Evolutionary conservation across 1,140 invertebrate genomes (phyloP).

Genomic region (Dendroctonus valens): DNA sequence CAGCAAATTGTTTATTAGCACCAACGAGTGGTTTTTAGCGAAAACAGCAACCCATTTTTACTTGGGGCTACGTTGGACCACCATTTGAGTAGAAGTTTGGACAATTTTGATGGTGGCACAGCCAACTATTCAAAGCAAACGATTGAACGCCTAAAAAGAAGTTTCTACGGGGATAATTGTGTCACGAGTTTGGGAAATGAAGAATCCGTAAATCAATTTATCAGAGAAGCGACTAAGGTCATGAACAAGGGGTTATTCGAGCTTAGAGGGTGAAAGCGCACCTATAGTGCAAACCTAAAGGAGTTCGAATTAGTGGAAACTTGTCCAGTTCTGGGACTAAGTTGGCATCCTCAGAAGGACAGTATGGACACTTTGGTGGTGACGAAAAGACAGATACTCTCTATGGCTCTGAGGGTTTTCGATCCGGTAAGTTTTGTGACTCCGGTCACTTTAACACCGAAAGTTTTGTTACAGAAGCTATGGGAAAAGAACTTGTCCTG

Average conservation of each 20-base stretch:
- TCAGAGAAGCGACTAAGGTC: slow-evolving; percentile 24
- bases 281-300: neutral
- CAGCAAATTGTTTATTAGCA: no score
- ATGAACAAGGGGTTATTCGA: slow-evolving; percentile 35
- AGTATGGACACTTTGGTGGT: neutral
- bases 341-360: slow-evolving; percentile 4
- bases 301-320: neutral
- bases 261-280: neutral
- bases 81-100: neutral
- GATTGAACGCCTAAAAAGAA: slow-evolving; percentile 11
- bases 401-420: slow-evolving; percentile 13
- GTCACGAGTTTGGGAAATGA: slow-evolving; percentile 31
- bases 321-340: slow-evolving; percentile 15
- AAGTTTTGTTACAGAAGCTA: slow-evolving; percentile 8
- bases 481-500: slow-evolving; percentile 19
- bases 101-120: slow-evolving; percentile 8
- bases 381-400: slow-evolving; percentile 11
- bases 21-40: no score
- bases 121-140: slow-evolving; percentile 6
- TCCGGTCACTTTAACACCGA: no score
- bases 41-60: no score
- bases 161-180: slow-evolving; percentile 44
- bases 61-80: no score
- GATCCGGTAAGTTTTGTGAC: neutral
- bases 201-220: slow-evolving; percentile 31